phyloP scores from a whole-genome alignment of 2,797 vertebrate genomes.

The Helostoma temminkii region DNA sequence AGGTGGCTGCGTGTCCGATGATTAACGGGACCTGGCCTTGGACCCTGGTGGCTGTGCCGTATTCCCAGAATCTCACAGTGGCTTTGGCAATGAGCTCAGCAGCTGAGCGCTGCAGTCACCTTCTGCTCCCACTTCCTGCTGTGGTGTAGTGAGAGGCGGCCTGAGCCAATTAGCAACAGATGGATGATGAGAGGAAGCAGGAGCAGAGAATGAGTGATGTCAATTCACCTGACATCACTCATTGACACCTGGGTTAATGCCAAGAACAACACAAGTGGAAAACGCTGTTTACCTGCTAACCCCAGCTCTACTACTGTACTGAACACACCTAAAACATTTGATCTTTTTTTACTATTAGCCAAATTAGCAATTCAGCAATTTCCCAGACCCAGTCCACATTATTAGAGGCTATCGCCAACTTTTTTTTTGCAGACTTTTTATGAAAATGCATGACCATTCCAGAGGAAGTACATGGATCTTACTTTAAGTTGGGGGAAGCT shows the following conservation, averaged over 20 bases:
- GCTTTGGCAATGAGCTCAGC: slow-evolving; percentile 23
- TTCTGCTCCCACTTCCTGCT: slow-evolving; percentile 11
- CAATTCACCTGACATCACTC: too few species aligned
- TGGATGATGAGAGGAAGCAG: background rate
- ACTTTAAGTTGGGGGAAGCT: too few species aligned
- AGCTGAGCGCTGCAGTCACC: slow-evolving; percentile 22
- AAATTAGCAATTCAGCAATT: too few species aligned
- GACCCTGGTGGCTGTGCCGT: background rate
- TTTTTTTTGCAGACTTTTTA: too few species aligned
- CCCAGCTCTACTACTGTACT: too few species aligned
- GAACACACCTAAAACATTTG: too few species aligned
- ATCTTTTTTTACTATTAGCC: too few species aligned
- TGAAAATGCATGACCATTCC: too few species aligned
- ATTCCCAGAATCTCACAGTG: slow-evolving; percentile 8
- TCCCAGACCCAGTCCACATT: too few species aligned
- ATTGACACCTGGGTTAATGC: background rate
- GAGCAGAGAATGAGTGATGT: slow-evolving; percentile 19
- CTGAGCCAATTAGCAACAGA: slow-evolving; percentile 48
- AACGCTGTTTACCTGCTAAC: too few species aligned
- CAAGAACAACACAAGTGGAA: background rate
- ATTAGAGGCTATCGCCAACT: too few species aligned
- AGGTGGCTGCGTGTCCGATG: slow-evolving; percentile 11
- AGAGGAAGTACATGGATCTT: too few species aligned
- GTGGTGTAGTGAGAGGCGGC: background rate
- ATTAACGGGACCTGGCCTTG: slow-evolving; percentile 24